phyloP scores from a whole-genome alignment of 2,113 vertebrate genomes.

The Uria lomvia region DNA sequence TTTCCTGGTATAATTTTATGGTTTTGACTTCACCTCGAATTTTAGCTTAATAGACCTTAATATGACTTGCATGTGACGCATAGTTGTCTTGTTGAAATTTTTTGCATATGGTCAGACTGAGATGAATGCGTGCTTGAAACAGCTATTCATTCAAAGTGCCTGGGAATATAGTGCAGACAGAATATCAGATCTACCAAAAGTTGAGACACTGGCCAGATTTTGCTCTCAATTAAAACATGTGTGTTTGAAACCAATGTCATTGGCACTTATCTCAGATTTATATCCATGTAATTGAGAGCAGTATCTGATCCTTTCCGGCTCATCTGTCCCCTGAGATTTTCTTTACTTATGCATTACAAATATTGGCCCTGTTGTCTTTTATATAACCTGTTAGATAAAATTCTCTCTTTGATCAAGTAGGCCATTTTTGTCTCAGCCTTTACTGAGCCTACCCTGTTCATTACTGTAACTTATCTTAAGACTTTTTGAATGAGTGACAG shows the following conservation, averaged over 20 bases:
- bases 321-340: background rate
- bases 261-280: background rate
- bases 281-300: background rate
- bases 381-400: background rate
- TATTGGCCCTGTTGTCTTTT: background rate
- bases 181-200: background rate
- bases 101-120: background rate
- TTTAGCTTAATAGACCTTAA: background rate
- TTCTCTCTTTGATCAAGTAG: background rate
- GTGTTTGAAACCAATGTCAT: background rate
- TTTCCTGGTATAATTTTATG: background rate
- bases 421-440: background rate
- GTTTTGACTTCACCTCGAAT: background rate
- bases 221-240: background rate
- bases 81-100: background rate
- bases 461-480: background rate
- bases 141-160: background rate
- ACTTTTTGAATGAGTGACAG: background rate
- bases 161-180: background rate
- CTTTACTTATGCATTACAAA: background rate
- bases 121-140: background rate
- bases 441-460: background rate
- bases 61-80: background rate
- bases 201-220: background rate
- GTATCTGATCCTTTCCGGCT: accelerated